These are phyloP conservation scores for Plutomurus gul DNA, from an alignment of 1,140 invertebrate species.

Conservation along the genomic window DNA sequence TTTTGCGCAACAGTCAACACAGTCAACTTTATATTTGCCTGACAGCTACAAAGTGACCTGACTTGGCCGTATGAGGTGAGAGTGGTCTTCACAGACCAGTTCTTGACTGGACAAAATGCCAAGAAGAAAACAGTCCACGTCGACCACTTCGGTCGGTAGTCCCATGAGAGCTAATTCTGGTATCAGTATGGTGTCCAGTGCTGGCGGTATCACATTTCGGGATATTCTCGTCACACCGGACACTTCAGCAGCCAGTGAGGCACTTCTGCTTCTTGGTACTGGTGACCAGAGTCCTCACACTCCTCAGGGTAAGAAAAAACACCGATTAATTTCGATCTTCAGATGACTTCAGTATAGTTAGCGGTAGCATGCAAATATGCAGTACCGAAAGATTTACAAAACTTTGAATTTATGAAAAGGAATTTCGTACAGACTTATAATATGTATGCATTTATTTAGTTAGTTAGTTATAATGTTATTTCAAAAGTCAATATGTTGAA, in stretches of 20 bases:
- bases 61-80: neutral
- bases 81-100: conserved; percentile 18
- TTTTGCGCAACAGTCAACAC: too few relatives aligned
- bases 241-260: conserved; percentile 47
- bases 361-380: too few relatives aligned
- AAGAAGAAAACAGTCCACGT: conserved; percentile 10
- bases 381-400: too few relatives aligned
- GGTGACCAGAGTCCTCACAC: conserved; percentile 37
- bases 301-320: conserved; percentile 40
- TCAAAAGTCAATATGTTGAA: too few relatives aligned
- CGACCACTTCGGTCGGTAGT: conserved; percentile 10
- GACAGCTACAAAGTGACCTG: too few relatives aligned
- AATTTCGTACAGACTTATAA: too few relatives aligned
- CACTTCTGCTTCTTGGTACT: conserved; percentile 46
- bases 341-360: too few relatives aligned
- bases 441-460: too few relatives aligned
- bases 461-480: too few relatives aligned
- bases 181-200: conserved; percentile 4
- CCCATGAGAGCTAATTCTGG: conserved; percentile 12
- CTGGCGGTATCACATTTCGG: conserved; percentile 5
- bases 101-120: conserved; percentile 39
- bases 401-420: too few relatives aligned
- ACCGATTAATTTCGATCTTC: neutral
- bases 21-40: too few relatives aligned
- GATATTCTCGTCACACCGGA: conserved; percentile 44